Evolutionary conservation across 2,797 vertebrate genomes (phyloP), one percentile per base, ranked within the genome.

Genomic region (Sarcoramphus papa): DNA sequence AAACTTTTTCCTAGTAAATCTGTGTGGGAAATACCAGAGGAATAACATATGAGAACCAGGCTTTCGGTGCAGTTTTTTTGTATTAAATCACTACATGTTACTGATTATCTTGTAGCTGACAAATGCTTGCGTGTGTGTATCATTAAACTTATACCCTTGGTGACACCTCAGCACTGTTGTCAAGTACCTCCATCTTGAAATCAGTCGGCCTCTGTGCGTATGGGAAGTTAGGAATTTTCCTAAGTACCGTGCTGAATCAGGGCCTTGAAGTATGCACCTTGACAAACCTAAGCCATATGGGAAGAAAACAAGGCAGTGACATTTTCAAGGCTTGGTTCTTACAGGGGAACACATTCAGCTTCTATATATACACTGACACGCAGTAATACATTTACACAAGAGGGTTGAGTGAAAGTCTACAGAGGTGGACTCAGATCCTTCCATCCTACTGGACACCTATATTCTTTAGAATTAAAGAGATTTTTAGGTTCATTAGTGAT

Each of bases 121-220:
- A 40, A 72, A 76, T 45, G n/a, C 31, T 47, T 60, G 14, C 47
- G 20, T 47, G 47, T 70, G 60, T 70, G 57, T 54, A 43, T 59
- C 1, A 92, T 95, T 97, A 95, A 97, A 96, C 41, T 60, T 37
- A 50, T 9, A 22, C 22, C n/a, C 35, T 50, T 76, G 78, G 75
- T 85, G 88, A 75, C 53, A 89, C 56, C 81, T 88, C 81, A 57
- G 90, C 60, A 5, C 45, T 87, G 80, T 53, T 25, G 51, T 48
- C 53, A 40, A 64, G 70, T 47, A 6, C 7, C 40, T 85, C 22
- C 22, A 16, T 57, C 85, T 37, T 43, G 54, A 86, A 86, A 88
- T 51, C 53, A 20, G 31, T 48, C 1, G 5, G 57, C 17, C n/a
- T 24, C 4, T 18, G 35, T 33, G 33, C 18, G 41, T 12, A 4